phyloP scores from a whole-genome alignment of 2,888 invertebrate species.

The Tipula unca region DNA sequence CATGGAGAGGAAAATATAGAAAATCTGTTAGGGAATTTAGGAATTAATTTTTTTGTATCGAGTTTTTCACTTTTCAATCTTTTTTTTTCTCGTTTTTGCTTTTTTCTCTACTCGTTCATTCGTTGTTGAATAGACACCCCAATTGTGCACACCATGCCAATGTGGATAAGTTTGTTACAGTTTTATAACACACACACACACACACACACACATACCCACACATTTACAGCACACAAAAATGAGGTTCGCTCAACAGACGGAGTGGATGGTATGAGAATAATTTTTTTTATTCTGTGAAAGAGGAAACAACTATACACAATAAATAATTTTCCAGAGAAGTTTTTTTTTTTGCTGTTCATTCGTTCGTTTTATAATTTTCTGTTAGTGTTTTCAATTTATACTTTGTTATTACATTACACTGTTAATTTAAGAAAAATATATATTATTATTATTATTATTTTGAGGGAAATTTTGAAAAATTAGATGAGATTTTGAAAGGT shows the following conservation, averaged over 20 bases:
- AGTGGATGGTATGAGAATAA: not conserved
- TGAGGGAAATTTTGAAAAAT: not conserved
- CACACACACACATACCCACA: too few species aligned
- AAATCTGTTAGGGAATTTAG: not conserved
- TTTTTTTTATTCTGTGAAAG: not conserved
- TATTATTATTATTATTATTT: slow-evolving; percentile 8
- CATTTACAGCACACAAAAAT: not conserved
- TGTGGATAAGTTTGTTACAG: not conserved
- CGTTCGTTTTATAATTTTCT: not conserved
- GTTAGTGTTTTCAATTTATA: slow-evolving; percentile 8
- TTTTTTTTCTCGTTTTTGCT: not conserved
- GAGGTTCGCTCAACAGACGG: not conserved
- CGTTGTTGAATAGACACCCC: not conserved
- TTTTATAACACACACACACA: not conserved
- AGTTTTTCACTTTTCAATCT: not conserved
- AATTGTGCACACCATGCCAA: not conserved
- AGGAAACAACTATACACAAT: not conserved
- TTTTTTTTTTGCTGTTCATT: not conserved
- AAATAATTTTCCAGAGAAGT: not conserved
- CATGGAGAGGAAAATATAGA: not conserved
- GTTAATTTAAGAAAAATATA: not conserved
- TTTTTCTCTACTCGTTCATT: not conserved
- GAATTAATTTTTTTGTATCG: not conserved
- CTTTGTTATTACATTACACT: slow-evolving; percentile 14
- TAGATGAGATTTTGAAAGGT: slow-evolving; percentile 14